Percentiles rank a stretch among this genome's conserved stretches.
Conservation (phyloP, 2,797 vertebrate genomes). For the Tragopan temminckii region DNA sequence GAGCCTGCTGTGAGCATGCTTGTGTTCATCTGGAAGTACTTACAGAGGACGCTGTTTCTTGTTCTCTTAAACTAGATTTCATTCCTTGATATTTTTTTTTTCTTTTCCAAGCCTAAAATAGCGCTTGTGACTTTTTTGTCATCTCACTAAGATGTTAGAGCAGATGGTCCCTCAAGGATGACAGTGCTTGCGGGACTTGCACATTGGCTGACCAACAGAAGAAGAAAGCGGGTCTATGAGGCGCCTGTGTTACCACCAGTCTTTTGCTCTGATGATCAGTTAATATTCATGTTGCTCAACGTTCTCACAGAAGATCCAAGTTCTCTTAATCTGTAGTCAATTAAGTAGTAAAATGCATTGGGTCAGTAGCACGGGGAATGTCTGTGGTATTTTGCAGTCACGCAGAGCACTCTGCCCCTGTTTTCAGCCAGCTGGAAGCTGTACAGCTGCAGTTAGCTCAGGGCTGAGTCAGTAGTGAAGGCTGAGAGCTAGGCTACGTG, state of each 20-base stretch:
- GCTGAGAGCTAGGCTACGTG: background rate
- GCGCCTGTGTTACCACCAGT: no score
- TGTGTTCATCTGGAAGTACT: background rate
- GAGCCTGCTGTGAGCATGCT: background rate
- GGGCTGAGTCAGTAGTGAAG: background rate
- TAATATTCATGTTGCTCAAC: background rate
- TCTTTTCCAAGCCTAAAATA: background rate
- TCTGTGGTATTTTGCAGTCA: background rate
- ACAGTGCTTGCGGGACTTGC: no score
- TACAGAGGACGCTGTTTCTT: background rate
- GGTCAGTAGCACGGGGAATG: background rate
- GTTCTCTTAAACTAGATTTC: background rate
- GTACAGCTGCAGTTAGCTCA: background rate
- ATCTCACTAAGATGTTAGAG: background rate
- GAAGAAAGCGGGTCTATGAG: no score
- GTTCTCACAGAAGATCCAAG: background rate
- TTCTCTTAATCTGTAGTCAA: background rate
- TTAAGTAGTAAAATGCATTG: background rate
- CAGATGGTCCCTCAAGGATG: no score
- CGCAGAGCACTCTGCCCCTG: background rate
- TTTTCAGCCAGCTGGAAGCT: background rate
- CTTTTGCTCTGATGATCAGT: background rate
- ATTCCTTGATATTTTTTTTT: background rate
- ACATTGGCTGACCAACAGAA: no score
- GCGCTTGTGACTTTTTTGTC: constrained; percentile 5